Percentiles rank a stretch among this genome's conserved stretches.
These are phyloP conservation scores for Tachysurus vachellii DNA, from an alignment of 2,113 vertebrate genomes.

Conservation along the genomic window DNA sequence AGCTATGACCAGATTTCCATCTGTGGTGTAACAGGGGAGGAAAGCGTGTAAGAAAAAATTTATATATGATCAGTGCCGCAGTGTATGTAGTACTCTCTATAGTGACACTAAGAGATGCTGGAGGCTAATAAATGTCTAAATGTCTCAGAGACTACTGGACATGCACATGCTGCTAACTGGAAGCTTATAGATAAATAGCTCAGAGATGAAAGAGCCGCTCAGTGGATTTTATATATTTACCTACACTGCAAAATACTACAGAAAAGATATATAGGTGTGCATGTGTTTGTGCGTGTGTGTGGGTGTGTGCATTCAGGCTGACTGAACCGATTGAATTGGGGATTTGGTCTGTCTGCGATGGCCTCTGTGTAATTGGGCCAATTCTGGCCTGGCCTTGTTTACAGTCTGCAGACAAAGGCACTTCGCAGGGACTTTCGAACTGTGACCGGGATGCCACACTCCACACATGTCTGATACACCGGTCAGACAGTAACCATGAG, in stretches of 20 bases:
- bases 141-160: no score
- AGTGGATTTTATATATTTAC: no score
- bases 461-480: slow-evolving; percentile 10
- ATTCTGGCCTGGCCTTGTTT: slow-evolving; percentile 44
- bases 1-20: not conserved
- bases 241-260: no score
- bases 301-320: slow-evolving; percentile 6
- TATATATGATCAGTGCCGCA: not conserved
- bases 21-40: not conserved
- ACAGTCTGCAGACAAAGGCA: slow-evolving; percentile 39
- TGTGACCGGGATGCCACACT: slow-evolving; percentile 1
- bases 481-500: not conserved
- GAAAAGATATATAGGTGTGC: no score
- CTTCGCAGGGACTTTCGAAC: slow-evolving; percentile 30
- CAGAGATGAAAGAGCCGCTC: no score
- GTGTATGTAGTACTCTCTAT: not conserved
- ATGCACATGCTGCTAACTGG: no score
- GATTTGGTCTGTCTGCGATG: slow-evolving; percentile 38
- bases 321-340: slow-evolving; percentile 29
- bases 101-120: not conserved
- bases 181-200: no score
- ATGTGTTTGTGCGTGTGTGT: not conserved
- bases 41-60: not conserved
- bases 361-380: slow-evolving; percentile 42
- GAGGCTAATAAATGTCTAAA: not conserved